Base-by-base conservation (phyloP, 2,113 vertebrate genomes). In the Alosa alosa region DNA sequence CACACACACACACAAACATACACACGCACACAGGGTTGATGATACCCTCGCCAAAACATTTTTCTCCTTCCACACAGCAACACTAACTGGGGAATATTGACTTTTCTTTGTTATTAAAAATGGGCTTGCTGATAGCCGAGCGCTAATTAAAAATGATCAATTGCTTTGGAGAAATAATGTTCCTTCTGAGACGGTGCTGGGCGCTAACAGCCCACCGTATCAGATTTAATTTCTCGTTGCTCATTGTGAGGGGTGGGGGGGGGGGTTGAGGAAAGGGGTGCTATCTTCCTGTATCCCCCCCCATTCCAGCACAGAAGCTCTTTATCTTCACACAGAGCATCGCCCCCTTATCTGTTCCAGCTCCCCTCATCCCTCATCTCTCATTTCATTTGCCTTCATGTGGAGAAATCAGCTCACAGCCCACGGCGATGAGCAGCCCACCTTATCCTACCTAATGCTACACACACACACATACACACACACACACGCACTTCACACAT, bases 91-190 rank as follows among this genome's bases (percentile, higher is more conserved):
- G 39, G 47, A 83, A 87, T 86, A 84, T 87, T 89, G 85, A 86
- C 81, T 85, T 81, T 78, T 86, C 31, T 75, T 64, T 20, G n/a
- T 78, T 88, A 84, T 88, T 87, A 87, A 87, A 88, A 72, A 39
- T 82, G 49, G 86, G 87, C 89, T 87, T 9, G 55, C 75, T 46
- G 89, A 89, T 88, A 90, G 86, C 82, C 81, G 64, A 44, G 75
- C 81, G 85, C 85, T 91, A 87, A 90, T 91, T 88, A 91, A 88
- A 89, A 85, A 90, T 87, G 82, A 89, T 83, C 64, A 68, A 88
- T 50, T 13, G 81, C 86, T 86, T 88, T 90, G 75, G 60, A 86
- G 64, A 86, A 83, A 86, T 82, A 64, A 87, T 88, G 85, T 78
- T 88, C 8, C 78, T 57, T 86, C 85, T 50, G 55, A 85, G 82